These are phyloP conservation scores for Drosophila carrolli DNA, from an alignment of 1,140 invertebrate genomes.

Conservation along the genomic window DNA sequence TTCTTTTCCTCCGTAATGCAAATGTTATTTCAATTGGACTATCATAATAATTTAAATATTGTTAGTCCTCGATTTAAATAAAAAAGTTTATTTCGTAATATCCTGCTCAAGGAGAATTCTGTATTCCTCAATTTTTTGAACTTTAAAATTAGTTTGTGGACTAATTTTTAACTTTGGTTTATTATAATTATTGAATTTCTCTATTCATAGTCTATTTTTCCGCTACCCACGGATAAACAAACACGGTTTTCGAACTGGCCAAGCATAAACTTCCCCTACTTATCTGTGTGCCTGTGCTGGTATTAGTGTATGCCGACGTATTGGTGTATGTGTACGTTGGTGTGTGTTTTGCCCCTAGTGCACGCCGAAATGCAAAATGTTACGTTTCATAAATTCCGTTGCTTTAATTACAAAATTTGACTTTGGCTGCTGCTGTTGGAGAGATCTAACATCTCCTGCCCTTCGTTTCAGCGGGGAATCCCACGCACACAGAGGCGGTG, in stretches of 20 bases:
- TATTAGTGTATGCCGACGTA: neutral
- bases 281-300: neutral
- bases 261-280: neutral
- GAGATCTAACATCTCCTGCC: neutral
- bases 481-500: conserved; percentile 13
- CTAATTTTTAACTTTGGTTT: neutral
- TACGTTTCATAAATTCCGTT: conserved; percentile 81
- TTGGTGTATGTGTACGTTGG: neutral
- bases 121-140: neutral
- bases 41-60: no score
- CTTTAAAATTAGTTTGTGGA: no score
- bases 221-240: neutral
- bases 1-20: no score
- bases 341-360: conserved; percentile 9
- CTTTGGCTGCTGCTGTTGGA: conserved; percentile 53
- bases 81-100: no score
- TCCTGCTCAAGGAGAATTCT: no score
- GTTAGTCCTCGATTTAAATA: no score
- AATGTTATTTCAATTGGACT: no score
- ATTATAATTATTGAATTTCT: neutral
- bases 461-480: conserved; percentile 11
- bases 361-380: conserved; percentile 65
- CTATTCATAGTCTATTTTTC: neutral
- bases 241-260: conserved; percentile 4
- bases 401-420: conserved; percentile 80